Base-by-base conservation (phyloP, 2,888 invertebrate genomes). In the Barypeithes pellucidus region DNA sequence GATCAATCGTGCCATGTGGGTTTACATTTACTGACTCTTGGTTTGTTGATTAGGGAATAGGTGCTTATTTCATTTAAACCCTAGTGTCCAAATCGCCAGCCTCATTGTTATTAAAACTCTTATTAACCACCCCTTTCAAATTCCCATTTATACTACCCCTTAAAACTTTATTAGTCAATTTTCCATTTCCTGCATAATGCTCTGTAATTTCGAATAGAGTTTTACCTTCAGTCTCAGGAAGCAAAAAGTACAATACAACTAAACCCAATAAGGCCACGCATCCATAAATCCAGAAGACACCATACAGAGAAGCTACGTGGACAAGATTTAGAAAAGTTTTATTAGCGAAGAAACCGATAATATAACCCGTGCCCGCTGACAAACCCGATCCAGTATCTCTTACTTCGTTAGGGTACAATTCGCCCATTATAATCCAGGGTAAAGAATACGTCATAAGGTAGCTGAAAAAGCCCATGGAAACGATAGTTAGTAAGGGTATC, bases 181-280 rank as follows among this genome's bases (percentile, higher is more conserved):
- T 89, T 54, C 86, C 87, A 22, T 88, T 82, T 0, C 92, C 92
- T 0, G 90, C 88, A 78, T 90, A 93, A 83, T 93, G 92, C 71
- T 90, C 89, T 79, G 91, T 90, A 62, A 94, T 93, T 77, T 93
- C 93, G 66, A 88, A 87, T 50, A 95, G 84, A 0, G 90, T 91
- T 80, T 93, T 91, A 0, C 94, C 94, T 84, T 95, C 95, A 0
- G 95, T 95, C 87, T 95, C 95, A 0, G 95, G 95, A 71, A 95
- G 84, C 36, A 90, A 86, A 75, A 91, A 91, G 82, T 91, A 94
- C 45, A 95, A 86, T 7, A 90, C 83, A 3, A 90, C 73, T 14
- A 90, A 87, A 0, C 94, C 94, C 0, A 89, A 74, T 4, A 92
- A 83, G 79, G 92, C 89, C 1, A 93, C 86, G 1, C 86, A 77